Evolutionary conservation across 2,888 invertebrate species (phyloP), one percentile per base, ranked within the genome.

Genomic region (Cylloceria caligata): DNA sequence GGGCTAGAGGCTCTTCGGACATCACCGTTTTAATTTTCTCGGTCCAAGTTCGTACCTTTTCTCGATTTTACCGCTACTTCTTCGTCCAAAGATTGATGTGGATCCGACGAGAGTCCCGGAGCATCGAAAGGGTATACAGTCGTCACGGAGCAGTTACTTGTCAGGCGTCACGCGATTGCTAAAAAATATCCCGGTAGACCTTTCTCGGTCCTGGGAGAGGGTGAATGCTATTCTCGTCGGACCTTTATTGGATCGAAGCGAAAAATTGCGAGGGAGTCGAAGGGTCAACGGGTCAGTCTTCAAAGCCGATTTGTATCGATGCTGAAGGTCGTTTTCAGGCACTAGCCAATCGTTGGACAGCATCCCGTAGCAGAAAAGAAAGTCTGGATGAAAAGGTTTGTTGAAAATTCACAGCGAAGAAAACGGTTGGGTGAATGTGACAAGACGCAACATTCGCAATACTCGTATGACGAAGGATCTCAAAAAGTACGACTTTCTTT

Each of bases 91-190:
- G 69, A 77, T 77, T 71, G 77, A 77, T 77, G 62, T 52, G 62
- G 77, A 52, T 69, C 77, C 42, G 77, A 39, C 24, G 71, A 77
- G 52, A 27, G n/a, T 76, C 68, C 30, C 69, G 68, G 45, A 77
- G 68, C 76, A 47, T 21, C 42, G 69, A 77, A 62, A 39, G 69
- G 64, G 77, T 71, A 71, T 77, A 69, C 69, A 77, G 45, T 71
- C 64, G 77, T 71, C 77, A 52, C 42, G 69, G 64, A 77, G n/a
- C n/a, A n/a, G 77, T 77, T 64, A 69, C 76, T 76, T 69, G 76
- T 60, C 76, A 69, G 76, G 49, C 69, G 77, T 77, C 77, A 77
- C 62, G 69, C 69, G 69, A 77, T 77, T 64, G 77, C 69, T 42
- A 64, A 77, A 71, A 77, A 71, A 69, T 77, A 71, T 69, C 52